Base-by-base conservation (phyloP, 2,888 invertebrate species). In the Melinopterus prodromus region DNA sequence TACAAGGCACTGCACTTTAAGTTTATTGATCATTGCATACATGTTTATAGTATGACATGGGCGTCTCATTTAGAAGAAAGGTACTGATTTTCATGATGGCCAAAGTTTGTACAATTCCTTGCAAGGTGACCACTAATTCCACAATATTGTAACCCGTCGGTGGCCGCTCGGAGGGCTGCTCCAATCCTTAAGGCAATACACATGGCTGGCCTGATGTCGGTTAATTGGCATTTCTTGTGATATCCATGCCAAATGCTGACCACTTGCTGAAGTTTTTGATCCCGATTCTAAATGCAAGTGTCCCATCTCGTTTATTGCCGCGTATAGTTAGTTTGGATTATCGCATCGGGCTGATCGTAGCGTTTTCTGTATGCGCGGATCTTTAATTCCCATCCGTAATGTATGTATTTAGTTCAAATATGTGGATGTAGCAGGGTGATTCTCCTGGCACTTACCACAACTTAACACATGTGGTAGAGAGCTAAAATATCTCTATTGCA, bases 281-380 rank as follows among this genome's bases (percentile, higher is more conserved):
- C 12, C 12, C 12, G 53, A 7, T 53, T 53, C 53, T 53, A 9
- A 0, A 36, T 77, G 72, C 70, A 80, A 26, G 37, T 69, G 26
- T 16, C 82, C 82, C 53, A 81, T 36, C 16, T 78, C 78, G 74
- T 77, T 79, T n/a, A 81, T 16, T 38, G 78, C 78, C 2, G 80
- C 77, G 77, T 77, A 82, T 12, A 81, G 16, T 9, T 35, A 53
- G 75, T 82, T 69, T 12, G 78, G 53, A 36, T 71, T 70, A 9
- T 16, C 70, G 15, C 76, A 38, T 5, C 53, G 36, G 12, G 75
- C 75, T 26, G 83, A 83, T 14, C 81, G 76, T 6, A 81, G 72
- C 5, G 83, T 82, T 6, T 82, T 70, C 15, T 79, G 80, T 36
- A 83, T 79, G 77, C 79, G 81, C 69, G 78, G 80, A 38, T 83